Evolutionary conservation across 2,888 invertebrate genomes (phyloP).

Genomic region (Hanleya hanleyi): DNA sequence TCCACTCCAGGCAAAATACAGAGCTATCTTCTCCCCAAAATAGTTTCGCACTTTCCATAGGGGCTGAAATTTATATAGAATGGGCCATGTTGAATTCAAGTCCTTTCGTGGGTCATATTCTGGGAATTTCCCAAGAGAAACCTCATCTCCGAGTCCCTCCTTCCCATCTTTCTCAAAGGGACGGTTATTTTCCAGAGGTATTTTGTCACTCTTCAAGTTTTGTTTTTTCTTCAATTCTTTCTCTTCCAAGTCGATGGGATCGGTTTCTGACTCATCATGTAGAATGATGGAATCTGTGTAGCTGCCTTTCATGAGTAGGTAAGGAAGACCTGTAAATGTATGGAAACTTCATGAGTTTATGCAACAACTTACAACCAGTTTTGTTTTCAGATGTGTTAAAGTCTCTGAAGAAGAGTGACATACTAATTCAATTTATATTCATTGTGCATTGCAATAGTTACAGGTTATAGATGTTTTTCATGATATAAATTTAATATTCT

Average conservation of each 20-base stretch:
- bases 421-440: no score
- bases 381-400: no score
- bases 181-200: neutral
- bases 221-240: slow-evolving; percentile 35
- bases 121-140: slow-evolving; percentile 17
- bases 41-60: slow-evolving; percentile 74
- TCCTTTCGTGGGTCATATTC: slow-evolving; percentile 51
- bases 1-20: slow-evolving; percentile 75
- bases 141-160: no score
- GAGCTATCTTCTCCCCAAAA: slow-evolving; percentile 75
- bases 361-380: no score
- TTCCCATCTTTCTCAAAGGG: neutral
- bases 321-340: slow-evolving; percentile 68
- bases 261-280: slow-evolving; percentile 69
- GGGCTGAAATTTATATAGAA: slow-evolving; percentile 71
- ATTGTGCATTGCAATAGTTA: no score
- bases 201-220: slow-evolving; percentile 3
- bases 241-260: slow-evolving; percentile 48
- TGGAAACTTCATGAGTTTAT: no score
- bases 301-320: slow-evolving; percentile 69
- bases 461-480: no score
- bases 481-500: no score
- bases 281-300: slow-evolving; percentile 71
- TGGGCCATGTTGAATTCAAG: slow-evolving; percentile 65
- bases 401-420: no score